Evolutionary conservation across 2,888 invertebrate species (phyloP).

Genomic region (Copidosoma aretas): DNA sequence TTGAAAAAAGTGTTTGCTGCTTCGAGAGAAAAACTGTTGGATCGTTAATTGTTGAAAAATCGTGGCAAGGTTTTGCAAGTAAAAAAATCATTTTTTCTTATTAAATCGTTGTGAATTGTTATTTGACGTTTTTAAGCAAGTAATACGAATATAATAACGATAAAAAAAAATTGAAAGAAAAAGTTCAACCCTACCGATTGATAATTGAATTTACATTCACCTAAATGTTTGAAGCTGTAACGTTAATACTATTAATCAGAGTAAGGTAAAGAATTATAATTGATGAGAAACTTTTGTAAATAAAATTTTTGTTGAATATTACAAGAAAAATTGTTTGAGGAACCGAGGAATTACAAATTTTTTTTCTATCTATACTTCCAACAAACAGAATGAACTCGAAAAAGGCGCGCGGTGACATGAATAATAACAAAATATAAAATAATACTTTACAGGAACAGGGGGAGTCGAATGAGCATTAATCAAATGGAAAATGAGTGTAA

Average conservation of each 20-base stretch:
- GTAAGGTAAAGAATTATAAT: too few relatives aligned
- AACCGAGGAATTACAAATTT: too few relatives aligned
- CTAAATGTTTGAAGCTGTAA: constrained; percentile 16
- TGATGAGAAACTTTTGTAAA: too few relatives aligned
- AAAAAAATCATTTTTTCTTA: constrained; percentile 17
- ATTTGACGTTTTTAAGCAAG: constrained; percentile 31
- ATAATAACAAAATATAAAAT: too few relatives aligned
- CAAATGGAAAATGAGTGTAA: constrained; percentile 26
- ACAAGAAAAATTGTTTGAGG: too few relatives aligned
- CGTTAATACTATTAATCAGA: background rate
- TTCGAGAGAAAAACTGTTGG: constrained; percentile 32
- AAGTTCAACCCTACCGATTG: constrained; percentile 20
- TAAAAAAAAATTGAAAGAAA: constrained; percentile 15
- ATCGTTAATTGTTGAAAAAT: constrained; percentile 33
- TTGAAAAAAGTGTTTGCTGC: constrained; percentile 37
- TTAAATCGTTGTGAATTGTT: constrained; percentile 21
- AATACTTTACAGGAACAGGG: too few relatives aligned
- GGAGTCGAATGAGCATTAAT: constrained; percentile 27
- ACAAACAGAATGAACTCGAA: too few relatives aligned
- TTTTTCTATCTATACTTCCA: too few relatives aligned
- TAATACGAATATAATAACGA: constrained; percentile 15
- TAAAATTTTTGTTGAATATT: too few relatives aligned
- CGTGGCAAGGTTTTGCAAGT: constrained; percentile 21
- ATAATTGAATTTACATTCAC: constrained; percentile 24
- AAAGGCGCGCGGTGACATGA: too few relatives aligned